Evolutionary conservation across 2,888 invertebrate genomes (phyloP).

Genomic region (Pachliopta kotzebuea): DNA sequence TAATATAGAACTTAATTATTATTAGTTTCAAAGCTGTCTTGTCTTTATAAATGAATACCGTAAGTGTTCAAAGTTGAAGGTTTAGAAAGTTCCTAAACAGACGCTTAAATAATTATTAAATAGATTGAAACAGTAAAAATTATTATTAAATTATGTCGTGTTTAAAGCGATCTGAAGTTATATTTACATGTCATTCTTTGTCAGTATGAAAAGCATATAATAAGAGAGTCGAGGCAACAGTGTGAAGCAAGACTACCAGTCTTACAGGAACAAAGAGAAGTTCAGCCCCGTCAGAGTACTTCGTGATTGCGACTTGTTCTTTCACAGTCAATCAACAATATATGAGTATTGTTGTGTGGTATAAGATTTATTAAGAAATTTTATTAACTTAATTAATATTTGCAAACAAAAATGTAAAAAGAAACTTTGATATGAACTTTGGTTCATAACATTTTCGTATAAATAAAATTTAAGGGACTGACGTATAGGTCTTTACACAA

Average conservation of each 20-base stretch:
- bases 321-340: constrained; percentile 37
- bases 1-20: too few species aligned
- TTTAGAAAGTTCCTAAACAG: too few species aligned
- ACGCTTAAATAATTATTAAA: too few species aligned
- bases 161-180: constrained; percentile 2
- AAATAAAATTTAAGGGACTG: too few species aligned
- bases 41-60: too few species aligned
- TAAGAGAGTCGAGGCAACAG: constrained; percentile 16
- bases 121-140: background rate
- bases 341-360: constrained; percentile 22
- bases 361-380: constrained; percentile 24
- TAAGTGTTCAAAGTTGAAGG: too few species aligned
- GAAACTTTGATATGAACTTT: background rate
- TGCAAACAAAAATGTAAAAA: background rate
- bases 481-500: too few species aligned
- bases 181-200: constrained; percentile 6
- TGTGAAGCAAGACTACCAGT: constrained; percentile 38
- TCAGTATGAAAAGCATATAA: constrained; percentile 11
- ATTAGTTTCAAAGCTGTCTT: too few species aligned
- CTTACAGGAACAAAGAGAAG: constrained; percentile 37
- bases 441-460: too few species aligned
- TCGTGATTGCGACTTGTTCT: constrained; percentile 41
- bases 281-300: constrained; percentile 26
- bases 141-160: background rate
- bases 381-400: background rate